Evolutionary conservation across 2,113 vertebrate genomes (phyloP), one percentile per base, ranked within the genome.

Genomic region (Ptyas mucosa): DNA sequence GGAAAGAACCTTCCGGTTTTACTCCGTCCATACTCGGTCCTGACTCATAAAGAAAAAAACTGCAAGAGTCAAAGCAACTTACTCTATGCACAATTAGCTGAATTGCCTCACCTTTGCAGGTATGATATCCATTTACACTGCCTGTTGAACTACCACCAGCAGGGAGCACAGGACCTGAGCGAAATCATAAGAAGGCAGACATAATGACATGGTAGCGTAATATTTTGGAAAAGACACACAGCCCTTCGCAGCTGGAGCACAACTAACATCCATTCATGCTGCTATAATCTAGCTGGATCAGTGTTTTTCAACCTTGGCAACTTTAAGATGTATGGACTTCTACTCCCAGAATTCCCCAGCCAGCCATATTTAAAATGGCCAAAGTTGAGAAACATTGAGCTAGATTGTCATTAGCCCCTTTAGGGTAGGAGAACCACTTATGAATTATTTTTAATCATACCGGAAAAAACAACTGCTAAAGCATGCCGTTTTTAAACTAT

Each of bases 91-190:
- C 6, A 85, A 2, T 20, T 7, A 46, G n/a, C 89, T 54, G 49
- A 8, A 95, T 93, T 43, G 93, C 94, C 99, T 99, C 98, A 99
- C 99, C 99, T 99, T 99, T 99, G 97, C 99, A 99, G n/a, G 99
- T 99, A 98, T 99, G 99, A 98, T 99, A 99, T 96, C 99, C 99
- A 92, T 99, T 99, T 97, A 99, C 97, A 96, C 99, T 99, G 98
- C 98, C 98, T 93, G 96, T 92, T 4, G 97, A 96, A 92, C 95
- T 97, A 97, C 97, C 97, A 94, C 97, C 95, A 49, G 97, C 18
- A 75, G 97, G 96, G 96, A 97, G 96, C 49, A 96, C 43, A 58
- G 98, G 96, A 97, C 98, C 98, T 98, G 96, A 96, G 96, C 96
- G 96, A 53, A 95, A 97, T 96, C 95, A 97, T 95, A 97, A 0